These are phyloP conservation scores for Orbicella faveolata DNA, from an alignment of 64 coral and sea anemone genomes.

Conservation along the genomic window DNA sequence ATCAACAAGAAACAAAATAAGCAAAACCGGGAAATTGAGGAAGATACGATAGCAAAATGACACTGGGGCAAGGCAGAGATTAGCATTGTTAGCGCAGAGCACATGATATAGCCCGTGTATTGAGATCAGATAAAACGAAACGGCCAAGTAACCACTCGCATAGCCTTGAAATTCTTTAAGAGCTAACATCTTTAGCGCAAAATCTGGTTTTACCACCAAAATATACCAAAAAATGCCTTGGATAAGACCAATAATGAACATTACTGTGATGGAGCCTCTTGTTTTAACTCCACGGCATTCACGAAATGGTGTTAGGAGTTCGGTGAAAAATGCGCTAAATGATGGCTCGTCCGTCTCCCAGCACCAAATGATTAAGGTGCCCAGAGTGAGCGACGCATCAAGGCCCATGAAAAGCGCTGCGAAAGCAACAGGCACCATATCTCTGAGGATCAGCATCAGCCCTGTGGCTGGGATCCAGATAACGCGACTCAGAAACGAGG, in stretches of 20 bases:
- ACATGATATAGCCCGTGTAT: conserved; percentile 50
- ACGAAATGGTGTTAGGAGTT: neutral
- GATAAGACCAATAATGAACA: conserved; percentile 24
- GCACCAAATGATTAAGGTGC: conserved; percentile 29
- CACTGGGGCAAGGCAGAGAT: neutral
- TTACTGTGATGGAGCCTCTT: neutral
- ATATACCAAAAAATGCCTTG: conserved; percentile 23
- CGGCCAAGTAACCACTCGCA: conserved; percentile 22
- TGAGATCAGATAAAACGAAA: conserved; percentile 28
- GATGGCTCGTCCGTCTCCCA: neutral
- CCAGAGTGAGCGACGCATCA: conserved; percentile 1
- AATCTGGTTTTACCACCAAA: conserved; percentile 30
- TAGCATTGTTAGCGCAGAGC: conserved; percentile 33
- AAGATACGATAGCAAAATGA: conserved; percentile 50
- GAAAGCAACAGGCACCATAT: conserved; percentile 35
- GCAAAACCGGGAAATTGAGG: conserved; percentile 1
- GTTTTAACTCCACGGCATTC: neutral
- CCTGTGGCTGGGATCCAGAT: conserved; percentile 25
- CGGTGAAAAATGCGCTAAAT: conserved; percentile 6
- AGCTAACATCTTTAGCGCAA: conserved; percentile 4
- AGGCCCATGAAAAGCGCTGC: conserved; percentile 34
- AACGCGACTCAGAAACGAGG: conserved; percentile 1
- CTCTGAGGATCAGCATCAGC: conserved; percentile 17
- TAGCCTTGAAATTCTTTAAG: conserved; percentile 10
- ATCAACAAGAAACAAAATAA: conserved; percentile 38